These are phyloP conservation scores for Himalopsyche japonica DNA, from an alignment of 2,888 invertebrate genomes.

Conservation along the genomic window DNA sequence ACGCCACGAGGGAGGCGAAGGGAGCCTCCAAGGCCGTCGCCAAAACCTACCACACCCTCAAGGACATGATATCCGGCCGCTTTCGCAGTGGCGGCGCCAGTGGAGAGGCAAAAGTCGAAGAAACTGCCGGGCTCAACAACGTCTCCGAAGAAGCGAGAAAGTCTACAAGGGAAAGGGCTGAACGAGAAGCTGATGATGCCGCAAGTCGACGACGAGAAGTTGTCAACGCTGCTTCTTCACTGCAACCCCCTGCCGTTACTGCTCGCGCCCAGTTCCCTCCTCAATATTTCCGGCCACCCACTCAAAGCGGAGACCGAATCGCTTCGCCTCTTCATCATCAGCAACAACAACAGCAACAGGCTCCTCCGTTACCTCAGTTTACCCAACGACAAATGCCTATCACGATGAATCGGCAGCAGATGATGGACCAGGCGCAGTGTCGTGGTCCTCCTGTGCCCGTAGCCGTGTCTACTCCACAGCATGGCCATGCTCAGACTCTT, in stretches of 20 bases:
- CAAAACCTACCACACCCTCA: conserved; percentile 80
- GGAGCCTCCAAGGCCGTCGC: conserved; percentile 68
- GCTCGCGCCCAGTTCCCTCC: conserved; percentile 44
- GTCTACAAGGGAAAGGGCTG: conserved; percentile 49
- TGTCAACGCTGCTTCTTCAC: conserved; percentile 48
- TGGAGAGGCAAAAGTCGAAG: conserved; percentile 58
- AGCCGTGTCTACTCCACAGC: conserved; percentile 40
- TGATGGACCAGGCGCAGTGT: conserved; percentile 52
- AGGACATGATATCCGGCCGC: conserved; percentile 81
- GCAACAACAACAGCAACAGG: conserved; percentile 47
- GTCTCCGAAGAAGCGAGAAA: conserved; percentile 62
- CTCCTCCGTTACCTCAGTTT: conserved; percentile 44
- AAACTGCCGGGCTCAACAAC: conserved; percentile 63
- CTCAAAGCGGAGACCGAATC: conserved; percentile 51
- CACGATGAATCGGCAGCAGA: conserved; percentile 50
- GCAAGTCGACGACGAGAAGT: conserved; percentile 45
- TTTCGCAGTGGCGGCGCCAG: conserved; percentile 67
- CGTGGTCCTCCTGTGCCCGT: conserved; percentile 36
- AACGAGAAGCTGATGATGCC: conserved; percentile 44
- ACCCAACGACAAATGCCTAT: conserved; percentile 41
- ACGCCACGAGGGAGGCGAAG: conserved; percentile 61
- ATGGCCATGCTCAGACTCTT: conserved; percentile 46
- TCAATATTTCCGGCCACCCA: conserved; percentile 43
- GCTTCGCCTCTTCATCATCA: conserved; percentile 44
- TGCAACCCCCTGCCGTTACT: conserved; percentile 44